phyloP scores from a whole-genome alignment of 2,888 invertebrate species.

The Cremastinae sp. region DNA sequence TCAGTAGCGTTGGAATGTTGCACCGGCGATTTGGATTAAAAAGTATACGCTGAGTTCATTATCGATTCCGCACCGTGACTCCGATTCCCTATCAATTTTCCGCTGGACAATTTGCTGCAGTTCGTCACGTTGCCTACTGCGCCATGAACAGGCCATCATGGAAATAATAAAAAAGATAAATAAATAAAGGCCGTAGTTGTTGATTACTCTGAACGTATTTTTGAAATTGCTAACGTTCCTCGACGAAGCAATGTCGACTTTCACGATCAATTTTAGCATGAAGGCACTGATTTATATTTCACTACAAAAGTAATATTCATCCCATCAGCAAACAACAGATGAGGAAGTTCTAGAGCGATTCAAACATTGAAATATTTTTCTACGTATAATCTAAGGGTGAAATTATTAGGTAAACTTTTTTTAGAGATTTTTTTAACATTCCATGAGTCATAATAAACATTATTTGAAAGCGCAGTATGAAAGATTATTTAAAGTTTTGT shows the following conservation, averaged over 20 bases:
- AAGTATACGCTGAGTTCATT: constrained; percentile 42
- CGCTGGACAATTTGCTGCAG: constrained; percentile 46
- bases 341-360: background rate
- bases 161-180: constrained; percentile 17
- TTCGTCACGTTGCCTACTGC: constrained; percentile 6
- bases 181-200: constrained; percentile 8
- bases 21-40: background rate
- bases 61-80: constrained; percentile 59
- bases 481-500: no score
- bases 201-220: constrained; percentile 17
- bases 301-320: background rate
- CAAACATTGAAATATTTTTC: no score
- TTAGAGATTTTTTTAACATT: no score
- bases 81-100: constrained; percentile 47
- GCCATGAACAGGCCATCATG: constrained; percentile 18
- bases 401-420: no score
- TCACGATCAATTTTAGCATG: constrained; percentile 47
- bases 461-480: no score
- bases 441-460: no score
- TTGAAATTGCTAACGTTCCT: constrained; percentile 31
- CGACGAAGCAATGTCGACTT: constrained; percentile 17
- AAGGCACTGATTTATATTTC: constrained; percentile 46
- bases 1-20: constrained; percentile 16
- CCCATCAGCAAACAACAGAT: background rate
- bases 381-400: no score